phyloP scores from a whole-genome alignment of 2,888 invertebrate species.

The Volucella zonaria region DNA sequence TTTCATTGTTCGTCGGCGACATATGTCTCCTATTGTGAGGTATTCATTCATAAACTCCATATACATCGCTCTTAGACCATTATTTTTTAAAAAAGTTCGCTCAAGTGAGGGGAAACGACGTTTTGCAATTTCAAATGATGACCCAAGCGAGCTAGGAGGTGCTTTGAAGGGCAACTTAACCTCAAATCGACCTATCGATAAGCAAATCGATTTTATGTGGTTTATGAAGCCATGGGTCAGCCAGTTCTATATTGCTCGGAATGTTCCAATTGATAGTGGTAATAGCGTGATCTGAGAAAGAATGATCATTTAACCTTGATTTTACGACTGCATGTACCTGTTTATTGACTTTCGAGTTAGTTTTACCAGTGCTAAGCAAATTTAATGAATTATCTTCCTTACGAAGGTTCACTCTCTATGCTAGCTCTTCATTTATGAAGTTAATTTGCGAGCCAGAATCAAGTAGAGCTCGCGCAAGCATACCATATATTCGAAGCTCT shows the following conservation, averaged over 20 bases:
- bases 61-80: slow-evolving; percentile 45
- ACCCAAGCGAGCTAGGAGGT: slow-evolving; percentile 50
- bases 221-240: slow-evolving; percentile 54
- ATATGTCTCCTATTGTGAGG: too few relatives aligned
- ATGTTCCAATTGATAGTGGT: slow-evolving; percentile 47
- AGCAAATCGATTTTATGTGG: slow-evolving; percentile 43
- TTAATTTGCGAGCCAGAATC: too few relatives aligned
- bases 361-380: slow-evolving; percentile 33
- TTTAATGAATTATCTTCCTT: too few relatives aligned
- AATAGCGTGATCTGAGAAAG: too few relatives aligned
- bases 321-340: slow-evolving; percentile 39
- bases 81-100: slow-evolving; percentile 38
- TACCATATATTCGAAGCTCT: slow-evolving; percentile 7
- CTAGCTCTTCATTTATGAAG: slow-evolving; percentile 55
- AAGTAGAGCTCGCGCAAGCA: slow-evolving; percentile 16
- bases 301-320: slow-evolving; percentile 35
- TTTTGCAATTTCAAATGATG: slow-evolving; percentile 59
- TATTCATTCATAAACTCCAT: too few relatives aligned
- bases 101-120: slow-evolving; percentile 59
- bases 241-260: slow-evolving; percentile 47
- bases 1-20: too few relatives aligned
- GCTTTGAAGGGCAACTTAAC: slow-evolving; percentile 60
- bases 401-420: slow-evolving; percentile 35
- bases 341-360: too few relatives aligned
- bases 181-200: slow-evolving; percentile 49